phyloP scores from a whole-genome alignment of 2,797 vertebrate genomes.

The Sylvilagus floridanus region DNA sequence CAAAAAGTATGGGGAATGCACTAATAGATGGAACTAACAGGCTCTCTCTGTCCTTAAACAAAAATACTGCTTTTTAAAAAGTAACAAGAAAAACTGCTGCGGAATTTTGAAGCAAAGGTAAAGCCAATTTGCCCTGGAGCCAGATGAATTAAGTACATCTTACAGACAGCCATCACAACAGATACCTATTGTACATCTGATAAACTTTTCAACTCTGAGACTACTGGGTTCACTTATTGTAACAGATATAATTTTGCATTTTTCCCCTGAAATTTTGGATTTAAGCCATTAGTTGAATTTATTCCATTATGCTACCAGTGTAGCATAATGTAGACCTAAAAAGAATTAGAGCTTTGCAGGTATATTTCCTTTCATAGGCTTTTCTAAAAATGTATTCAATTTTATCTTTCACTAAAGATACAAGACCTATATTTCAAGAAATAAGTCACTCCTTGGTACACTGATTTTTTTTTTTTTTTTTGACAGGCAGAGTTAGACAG shows the following conservation, averaged over 20 bases:
- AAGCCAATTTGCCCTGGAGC: neutral
- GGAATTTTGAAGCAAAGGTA: slow-evolving; percentile 17
- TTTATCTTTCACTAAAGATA: slow-evolving; percentile 20
- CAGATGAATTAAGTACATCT: neutral
- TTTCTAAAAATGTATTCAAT: slow-evolving; percentile 39
- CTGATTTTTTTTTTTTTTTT: slow-evolving; percentile 14
- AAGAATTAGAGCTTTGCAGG: slow-evolving; percentile 36
- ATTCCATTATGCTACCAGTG: neutral
- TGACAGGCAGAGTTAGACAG: no score
- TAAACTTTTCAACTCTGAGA: neutral
- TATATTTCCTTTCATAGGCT: neutral
- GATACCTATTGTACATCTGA: no score
- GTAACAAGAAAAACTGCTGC: neutral
- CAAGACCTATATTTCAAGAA: slow-evolving; percentile 44
- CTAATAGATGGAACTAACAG: no score
- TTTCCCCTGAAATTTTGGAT: slow-evolving; percentile 25
- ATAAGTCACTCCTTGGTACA: neutral
- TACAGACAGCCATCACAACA: neutral
- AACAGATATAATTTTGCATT: neutral
- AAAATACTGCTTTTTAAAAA: no score
- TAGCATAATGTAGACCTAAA: neutral
- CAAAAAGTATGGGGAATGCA: no score
- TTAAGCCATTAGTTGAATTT: slow-evolving; percentile 36
- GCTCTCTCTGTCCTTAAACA: no score
- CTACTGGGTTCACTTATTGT: neutral